phyloP scores from a whole-genome alignment of 2,113 vertebrate species.

The Donacobius atricapilla region DNA sequence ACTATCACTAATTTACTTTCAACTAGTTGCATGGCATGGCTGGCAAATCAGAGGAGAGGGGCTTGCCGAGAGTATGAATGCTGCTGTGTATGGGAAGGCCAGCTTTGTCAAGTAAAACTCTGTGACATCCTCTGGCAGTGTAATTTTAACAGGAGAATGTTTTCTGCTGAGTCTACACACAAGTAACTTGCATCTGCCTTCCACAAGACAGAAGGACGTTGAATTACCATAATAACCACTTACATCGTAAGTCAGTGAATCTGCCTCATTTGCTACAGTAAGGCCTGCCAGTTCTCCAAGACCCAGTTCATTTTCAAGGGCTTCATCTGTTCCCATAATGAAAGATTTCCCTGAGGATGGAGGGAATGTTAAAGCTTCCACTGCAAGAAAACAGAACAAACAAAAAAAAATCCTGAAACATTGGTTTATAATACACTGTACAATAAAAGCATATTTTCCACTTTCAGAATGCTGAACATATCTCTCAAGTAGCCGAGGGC shows the following conservation, averaged over 20 bases:
- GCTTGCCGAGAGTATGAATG: background rate
- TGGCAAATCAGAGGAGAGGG: background rate
- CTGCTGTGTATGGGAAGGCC: background rate
- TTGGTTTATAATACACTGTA: background rate
- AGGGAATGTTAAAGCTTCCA: constrained; percentile 94
- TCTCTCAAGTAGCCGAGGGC: background rate
- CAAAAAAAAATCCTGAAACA: background rate
- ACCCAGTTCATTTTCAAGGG: constrained; percentile 91
- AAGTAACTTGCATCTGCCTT: background rate
- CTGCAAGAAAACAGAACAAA: constrained; percentile 67
- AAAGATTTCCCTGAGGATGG: constrained; percentile 95
- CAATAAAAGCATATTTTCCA: background rate
- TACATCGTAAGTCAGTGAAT: constrained; percentile 91
- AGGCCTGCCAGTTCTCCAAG: constrained; percentile 96
- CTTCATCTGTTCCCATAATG: constrained; percentile 93
- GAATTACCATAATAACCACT: constrained; percentile 64
- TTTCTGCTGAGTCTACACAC: background rate
- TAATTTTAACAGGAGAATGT: background rate
- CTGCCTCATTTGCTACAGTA: constrained; percentile 97
- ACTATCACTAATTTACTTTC: background rate
- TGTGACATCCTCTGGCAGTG: background rate
- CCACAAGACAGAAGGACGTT: background rate
- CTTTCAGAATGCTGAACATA: background rate
- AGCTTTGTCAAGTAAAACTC: background rate
- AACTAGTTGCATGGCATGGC: background rate